Percentiles rank a stretch among this genome's conserved stretches.
Evolutionary conservation across 2,888 invertebrate species (phyloP).

Genomic region (Slavum lentiscoides): DNA sequence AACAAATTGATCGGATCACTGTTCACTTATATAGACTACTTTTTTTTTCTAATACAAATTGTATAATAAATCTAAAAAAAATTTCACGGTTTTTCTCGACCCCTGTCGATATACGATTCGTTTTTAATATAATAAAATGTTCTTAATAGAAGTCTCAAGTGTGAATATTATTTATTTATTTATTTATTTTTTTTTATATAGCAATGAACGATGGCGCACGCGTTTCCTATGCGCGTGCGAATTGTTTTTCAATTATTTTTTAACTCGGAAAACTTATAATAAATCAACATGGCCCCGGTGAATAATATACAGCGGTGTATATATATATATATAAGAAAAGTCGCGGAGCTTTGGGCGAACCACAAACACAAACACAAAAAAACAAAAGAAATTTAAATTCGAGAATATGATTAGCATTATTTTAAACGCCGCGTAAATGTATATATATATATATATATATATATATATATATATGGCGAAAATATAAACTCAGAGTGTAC

Average conservation of each 20-base stretch:
- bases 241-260: constrained; percentile 35
- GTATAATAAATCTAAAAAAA: no score
- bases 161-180: no score
- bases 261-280: constrained; percentile 22
- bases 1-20: no score
- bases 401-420: constrained; percentile 52
- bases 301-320: not conserved
- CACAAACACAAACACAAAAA: constrained; percentile 18
- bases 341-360: not conserved
- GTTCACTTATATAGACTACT: no score
- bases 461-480: no score
- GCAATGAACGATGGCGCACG: no score
- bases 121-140: no score
- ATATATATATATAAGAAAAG: not conserved
- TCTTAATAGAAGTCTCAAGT: no score
- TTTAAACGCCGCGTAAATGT: constrained; percentile 19
- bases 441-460: not conserved
- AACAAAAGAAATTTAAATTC: constrained; percentile 50
- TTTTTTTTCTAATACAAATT: no score
- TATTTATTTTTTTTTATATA: no score
- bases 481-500: constrained; percentile 32
- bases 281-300: not conserved
- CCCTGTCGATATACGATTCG: no score
- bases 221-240: not conserved
- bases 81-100: no score